Conservation (phyloP, 2,888 invertebrate species). For the Atrina japonica region DNA sequence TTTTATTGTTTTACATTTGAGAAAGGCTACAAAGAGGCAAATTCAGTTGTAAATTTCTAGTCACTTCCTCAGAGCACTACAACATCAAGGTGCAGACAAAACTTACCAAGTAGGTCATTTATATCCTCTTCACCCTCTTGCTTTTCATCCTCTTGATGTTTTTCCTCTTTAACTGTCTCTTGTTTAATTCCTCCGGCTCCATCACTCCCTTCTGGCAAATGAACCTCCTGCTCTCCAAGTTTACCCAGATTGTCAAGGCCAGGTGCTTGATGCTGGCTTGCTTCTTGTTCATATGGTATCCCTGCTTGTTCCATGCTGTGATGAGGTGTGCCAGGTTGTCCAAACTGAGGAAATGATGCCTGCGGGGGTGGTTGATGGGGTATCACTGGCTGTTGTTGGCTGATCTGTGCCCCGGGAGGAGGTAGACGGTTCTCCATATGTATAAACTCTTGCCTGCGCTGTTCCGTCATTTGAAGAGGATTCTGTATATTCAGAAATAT, state of each 20-base stretch:
- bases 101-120: constrained; percentile 69
- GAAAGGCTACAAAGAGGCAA: too few species aligned
- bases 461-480: too few species aligned
- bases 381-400: constrained; percentile 12
- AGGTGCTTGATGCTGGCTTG: neutral
- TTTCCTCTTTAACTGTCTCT: constrained; percentile 28
- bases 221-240: neutral
- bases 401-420: neutral
- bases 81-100: neutral
- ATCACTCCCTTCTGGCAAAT: neutral
- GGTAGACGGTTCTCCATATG: constrained; percentile 21
- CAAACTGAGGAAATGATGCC: too few species aligned
- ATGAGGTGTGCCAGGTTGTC: constrained; percentile 1
- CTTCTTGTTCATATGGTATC: neutral
- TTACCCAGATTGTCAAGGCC: constrained; percentile 20
- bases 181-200: constrained; percentile 5
- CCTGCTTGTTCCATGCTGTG: constrained; percentile 15
- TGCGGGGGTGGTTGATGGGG: neutral
- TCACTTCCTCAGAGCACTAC: too few species aligned
- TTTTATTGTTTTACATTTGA: too few species aligned
- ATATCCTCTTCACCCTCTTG: constrained; percentile 66
- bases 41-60: too few species aligned
- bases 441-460: too few species aligned
- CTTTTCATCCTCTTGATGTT: constrained; percentile 65
- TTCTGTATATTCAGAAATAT: too few species aligned